Evolutionary conservation across 2,888 invertebrate genomes (phyloP), one percentile per base, ranked within the genome.

Genomic region (Mongoloraphidia duomilia): DNA sequence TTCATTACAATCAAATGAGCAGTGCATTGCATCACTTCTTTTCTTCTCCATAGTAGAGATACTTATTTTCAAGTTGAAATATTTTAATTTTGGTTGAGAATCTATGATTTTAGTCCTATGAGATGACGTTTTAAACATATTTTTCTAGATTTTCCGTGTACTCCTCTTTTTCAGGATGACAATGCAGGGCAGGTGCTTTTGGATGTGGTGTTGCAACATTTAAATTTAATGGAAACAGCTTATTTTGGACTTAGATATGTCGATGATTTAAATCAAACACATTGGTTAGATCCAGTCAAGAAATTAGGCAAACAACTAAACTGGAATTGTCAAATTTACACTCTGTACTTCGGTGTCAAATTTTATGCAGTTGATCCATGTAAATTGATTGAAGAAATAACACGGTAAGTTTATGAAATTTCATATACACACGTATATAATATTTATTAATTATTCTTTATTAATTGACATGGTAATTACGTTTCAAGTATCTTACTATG

Each of bases 341-440:
- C 89, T 50, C 80, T 95, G 60, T 95, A 95, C 70, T 94, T 96
- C 65, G 93, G 94, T 50, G 93, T 96, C 54, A 95, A 95, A 71
- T 96, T 94, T 70, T 96, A 96, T 70, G 92, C 94, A 3, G 91
- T 91, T 1, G 95, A 96, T 72, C 95, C 95, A 1, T 94, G 94
- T 73, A 94, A 94, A 67, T 76, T 96, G 52, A 75, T 90, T 52
- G 95, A 95, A 71, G 95, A 96, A 74, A 93, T 94, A 61, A 95
- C 95, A 51, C 81, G 93, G 92, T 92, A 72, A 66, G 64, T 53
- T 44, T 36, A 49, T 38, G 42, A 44, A 43, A 35, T 44, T 34
- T 26, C 9, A 45, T 39, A 11, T 39, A 14, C 39, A 9, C 39
- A 39, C 9, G 12, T 39, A 26, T 6, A 26, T 26, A 26, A 26